phyloP scores from a whole-genome alignment of 2,797 vertebrate genomes.

The Acrossocheilus wenchowensis region DNA sequence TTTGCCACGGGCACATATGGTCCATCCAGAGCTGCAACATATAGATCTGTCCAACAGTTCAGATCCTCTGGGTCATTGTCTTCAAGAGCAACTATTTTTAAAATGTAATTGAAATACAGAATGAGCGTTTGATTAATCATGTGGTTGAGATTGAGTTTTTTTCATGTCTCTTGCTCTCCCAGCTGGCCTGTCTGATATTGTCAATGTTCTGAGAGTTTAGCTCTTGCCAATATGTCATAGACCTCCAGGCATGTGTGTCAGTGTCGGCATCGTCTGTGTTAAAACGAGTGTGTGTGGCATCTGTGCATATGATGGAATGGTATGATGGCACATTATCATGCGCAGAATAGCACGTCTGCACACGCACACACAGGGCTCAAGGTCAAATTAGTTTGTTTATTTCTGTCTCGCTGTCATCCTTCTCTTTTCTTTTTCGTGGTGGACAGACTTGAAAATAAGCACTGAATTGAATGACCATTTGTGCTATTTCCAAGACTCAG shows the following conservation, averaged over 20 bases:
- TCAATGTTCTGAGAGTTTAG: constrained; percentile 17
- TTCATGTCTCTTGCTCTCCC: constrained; percentile 14
- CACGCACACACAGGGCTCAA: constrained; percentile 38
- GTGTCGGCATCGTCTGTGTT: not conserved
- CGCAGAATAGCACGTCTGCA: constrained; percentile 34
- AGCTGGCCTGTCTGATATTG: constrained; percentile 1
- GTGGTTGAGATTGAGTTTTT: not conserved
- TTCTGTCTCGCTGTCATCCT: not conserved
- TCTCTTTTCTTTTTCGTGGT: not conserved
- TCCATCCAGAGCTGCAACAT: not conserved
- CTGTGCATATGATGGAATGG: constrained; percentile 29
- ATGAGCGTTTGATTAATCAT: constrained; percentile 3
- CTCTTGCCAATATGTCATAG: not conserved
- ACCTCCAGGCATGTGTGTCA: constrained; percentile 17
- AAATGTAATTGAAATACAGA: not conserved
- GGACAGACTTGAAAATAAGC: not conserved
- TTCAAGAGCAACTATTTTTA: constrained; percentile 19
- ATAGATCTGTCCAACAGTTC: not conserved
- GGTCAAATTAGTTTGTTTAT: constrained; percentile 48
- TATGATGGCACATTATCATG: constrained; percentile 45
- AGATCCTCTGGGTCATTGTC: not conserved
- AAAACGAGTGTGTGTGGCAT: constrained; percentile 9
- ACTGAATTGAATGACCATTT: not conserved
- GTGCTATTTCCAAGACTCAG: not conserved
- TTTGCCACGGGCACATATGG: not conserved